A percentile compares a stretch with the other conserved stretches of the same genome.
Conservation (phyloP, 1,140 invertebrate genomes). For the Formica selysi region DNA sequence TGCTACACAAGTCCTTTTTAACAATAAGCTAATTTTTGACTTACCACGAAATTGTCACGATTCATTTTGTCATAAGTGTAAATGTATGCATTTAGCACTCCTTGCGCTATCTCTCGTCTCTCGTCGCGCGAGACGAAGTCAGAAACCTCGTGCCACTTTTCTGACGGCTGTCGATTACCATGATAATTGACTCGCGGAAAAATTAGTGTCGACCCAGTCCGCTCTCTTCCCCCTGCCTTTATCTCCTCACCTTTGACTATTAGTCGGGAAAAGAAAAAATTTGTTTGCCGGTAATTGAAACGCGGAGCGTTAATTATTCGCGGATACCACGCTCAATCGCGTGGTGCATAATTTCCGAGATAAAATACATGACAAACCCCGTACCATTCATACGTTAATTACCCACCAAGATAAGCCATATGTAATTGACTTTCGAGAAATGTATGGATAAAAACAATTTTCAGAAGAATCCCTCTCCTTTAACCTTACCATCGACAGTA, state of each 20-base stretch:
- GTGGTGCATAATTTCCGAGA: background rate
- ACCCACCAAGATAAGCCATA: conserved; percentile 28
- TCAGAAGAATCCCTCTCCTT: background rate
- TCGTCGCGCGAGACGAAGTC: conserved; percentile 22
- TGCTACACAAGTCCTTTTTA: background rate
- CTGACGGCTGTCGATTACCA: conserved; percentile 64
- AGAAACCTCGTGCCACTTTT: conserved; percentile 68
- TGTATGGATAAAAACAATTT: conserved; percentile 5
- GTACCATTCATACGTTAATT: conserved; percentile 44
- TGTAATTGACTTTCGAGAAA: conserved; percentile 25
- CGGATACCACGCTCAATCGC: conserved; percentile 21
- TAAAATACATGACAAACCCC: conserved; percentile 20
- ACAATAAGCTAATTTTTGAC: background rate
- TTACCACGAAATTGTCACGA: background rate
- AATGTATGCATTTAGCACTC: background rate
- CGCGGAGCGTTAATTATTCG: conserved; percentile 46
- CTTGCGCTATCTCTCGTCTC: background rate
- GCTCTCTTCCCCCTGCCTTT: background rate
- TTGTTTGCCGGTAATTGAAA: conserved; percentile 50
- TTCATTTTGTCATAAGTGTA: background rate
- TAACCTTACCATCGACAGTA: background rate
- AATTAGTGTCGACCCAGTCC: conserved; percentile 13
- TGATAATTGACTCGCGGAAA: conserved; percentile 70
- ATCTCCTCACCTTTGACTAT: conserved; percentile 22
- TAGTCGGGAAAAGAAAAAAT: background rate